A percentile compares a stretch with the other conserved stretches of the same genome.
These are phyloP conservation scores for Psophia crepitans DNA, from an alignment of 2,113 vertebrate genomes.

Conservation along the genomic window DNA sequence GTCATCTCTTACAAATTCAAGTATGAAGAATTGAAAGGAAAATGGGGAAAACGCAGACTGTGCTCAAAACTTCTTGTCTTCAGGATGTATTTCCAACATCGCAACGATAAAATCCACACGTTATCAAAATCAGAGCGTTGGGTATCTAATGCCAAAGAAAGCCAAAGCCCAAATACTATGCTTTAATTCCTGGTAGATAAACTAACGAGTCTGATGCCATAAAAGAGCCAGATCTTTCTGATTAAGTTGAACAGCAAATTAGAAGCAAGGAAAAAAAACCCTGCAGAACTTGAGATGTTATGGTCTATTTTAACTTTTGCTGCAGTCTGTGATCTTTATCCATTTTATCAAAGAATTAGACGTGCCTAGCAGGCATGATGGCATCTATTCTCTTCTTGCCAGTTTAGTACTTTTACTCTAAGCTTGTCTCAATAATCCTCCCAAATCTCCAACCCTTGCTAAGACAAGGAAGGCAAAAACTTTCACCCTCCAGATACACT, in stretches of 20 bases:
- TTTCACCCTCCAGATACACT: not conserved
- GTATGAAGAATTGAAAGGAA: not conserved
- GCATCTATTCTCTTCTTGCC: not conserved
- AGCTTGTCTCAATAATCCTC: constrained; percentile 5
- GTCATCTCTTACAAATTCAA: not conserved
- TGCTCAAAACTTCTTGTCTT: not conserved
- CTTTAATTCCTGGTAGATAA: not conserved
- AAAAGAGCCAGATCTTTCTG: not conserved
- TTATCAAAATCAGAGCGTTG: not conserved
- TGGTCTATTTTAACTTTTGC: not conserved
- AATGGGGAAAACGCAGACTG: rapidly evolving
- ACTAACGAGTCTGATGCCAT: not conserved
- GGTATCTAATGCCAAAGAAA: not conserved
- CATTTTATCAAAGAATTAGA: constrained; percentile 6
- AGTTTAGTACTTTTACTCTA: not conserved
- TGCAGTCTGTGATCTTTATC: constrained; percentile 10
- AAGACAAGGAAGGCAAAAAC: not conserved
- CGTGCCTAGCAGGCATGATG: constrained; percentile 16
- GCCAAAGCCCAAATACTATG: not conserved
- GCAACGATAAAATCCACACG: not conserved
- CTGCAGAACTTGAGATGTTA: not conserved
- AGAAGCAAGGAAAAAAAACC: not conserved
- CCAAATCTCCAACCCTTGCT: constrained; percentile 12
- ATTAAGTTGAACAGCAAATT: not conserved
- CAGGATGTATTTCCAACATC: not conserved